These are phyloP conservation scores for Actenoides hombroni DNA, from an alignment of 2,113 vertebrate species.

Conservation along the genomic window DNA sequence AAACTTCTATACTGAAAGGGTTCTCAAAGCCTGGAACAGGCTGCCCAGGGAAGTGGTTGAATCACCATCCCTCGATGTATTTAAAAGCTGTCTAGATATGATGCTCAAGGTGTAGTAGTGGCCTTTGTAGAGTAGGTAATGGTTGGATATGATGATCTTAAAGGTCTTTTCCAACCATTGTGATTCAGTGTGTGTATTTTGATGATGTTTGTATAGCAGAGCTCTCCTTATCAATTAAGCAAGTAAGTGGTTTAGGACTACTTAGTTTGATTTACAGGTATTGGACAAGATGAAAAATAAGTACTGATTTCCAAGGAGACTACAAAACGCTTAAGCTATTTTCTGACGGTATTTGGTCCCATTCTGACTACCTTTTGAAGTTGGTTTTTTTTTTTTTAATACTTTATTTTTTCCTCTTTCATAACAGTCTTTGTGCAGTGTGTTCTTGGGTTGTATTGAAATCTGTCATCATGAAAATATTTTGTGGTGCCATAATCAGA, in stretches of 20 bases:
- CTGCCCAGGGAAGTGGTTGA: no score
- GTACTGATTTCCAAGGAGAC: not conserved
- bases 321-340: not conserved
- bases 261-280: not conserved
- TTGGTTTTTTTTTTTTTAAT: not conserved
- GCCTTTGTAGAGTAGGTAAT: no score
- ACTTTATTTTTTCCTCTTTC: not conserved
- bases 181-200: not conserved
- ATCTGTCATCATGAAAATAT: not conserved
- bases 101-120: no score
- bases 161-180: no score
- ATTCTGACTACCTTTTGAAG: not conserved
- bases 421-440: not conserved
- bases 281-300: not conserved
- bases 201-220: not conserved
- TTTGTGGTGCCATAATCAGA: not conserved
- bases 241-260: not conserved
- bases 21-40: no score
- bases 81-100: no score
- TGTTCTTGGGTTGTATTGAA: not conserved
- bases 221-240: not conserved
- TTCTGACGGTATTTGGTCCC: not conserved
- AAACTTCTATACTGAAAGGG: no score
- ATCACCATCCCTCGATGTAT: no score
- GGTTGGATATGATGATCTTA: no score